phyloP scores from a whole-genome alignment of 2,888 invertebrate species.

The Monoplex corrugatus region DNA sequence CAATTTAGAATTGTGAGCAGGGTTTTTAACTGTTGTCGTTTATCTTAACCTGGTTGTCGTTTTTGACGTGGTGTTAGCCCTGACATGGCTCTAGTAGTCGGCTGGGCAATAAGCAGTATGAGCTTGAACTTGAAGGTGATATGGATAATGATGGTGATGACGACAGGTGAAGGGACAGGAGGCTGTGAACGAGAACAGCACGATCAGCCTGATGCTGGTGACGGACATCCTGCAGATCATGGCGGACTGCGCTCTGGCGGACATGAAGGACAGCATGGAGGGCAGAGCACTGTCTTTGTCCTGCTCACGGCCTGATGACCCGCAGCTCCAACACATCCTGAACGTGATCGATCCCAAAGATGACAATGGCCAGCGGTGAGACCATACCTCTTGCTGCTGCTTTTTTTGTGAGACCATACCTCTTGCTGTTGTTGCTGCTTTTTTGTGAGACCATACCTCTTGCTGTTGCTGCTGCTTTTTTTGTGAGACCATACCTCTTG shows the following conservation, averaged over 20 bases:
- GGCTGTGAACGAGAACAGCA: neutral
- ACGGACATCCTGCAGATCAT: slow-evolving; percentile 31
- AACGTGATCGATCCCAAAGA: neutral
- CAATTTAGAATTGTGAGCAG: too few relatives aligned
- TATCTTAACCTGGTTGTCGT: too few relatives aligned
- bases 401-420: too few relatives aligned
- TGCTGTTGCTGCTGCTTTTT: neutral
- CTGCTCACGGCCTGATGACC: neutral
- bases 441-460: too few relatives aligned
- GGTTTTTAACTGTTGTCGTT: too few relatives aligned
- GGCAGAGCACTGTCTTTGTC: neutral
- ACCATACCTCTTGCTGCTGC: neutral
- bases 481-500: too few relatives aligned
- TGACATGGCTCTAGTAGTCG: too few relatives aligned
- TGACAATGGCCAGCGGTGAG: neutral
- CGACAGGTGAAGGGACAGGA: neutral
- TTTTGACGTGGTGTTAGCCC: too few relatives aligned
- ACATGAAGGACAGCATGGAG: neutral
- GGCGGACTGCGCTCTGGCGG: neutral
- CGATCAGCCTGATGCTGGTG: neutral
- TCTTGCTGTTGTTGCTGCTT: too few relatives aligned
- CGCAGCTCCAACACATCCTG: neutral
- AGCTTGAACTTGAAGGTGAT: too few relatives aligned
- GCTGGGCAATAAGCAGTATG: neutral
- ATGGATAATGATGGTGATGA: too few relatives aligned